Evolutionary conservation across 2,888 invertebrate species (phyloP), one percentile per base, ranked within the genome.

Genomic region (Tetragonula carbonaria): DNA sequence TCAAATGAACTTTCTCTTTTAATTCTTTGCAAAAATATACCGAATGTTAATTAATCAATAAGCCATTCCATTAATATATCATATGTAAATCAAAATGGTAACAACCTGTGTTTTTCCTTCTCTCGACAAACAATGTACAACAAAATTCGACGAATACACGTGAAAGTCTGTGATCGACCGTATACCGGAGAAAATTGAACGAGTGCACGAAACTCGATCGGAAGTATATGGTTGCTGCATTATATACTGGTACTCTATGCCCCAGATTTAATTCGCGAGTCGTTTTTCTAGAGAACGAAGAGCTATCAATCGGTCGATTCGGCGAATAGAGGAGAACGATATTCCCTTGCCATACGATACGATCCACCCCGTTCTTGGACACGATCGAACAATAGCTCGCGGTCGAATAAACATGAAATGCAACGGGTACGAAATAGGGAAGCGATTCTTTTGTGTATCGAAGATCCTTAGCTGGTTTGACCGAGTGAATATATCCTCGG

Each of bases 361-460:
- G 65, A 71, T 59, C 57, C 59, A 28, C 18, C 45, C 23, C 23
- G 45, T 38, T 3, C 74, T 67, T 63, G 28, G 23, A n/a, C 65
- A n/a, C 73, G 75, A 78, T 79, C 88, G 87, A 87, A 86, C 87
- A 89, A 90, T 86, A 82, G 68, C 74, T 78, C 75, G 81, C 75
- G 88, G 87, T 82, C 87, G 87, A 90, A 86, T 87, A 90, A 88
- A 85, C 85, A 84, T 78, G 85, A 83, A 81, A 78, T 79, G 83
- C 85, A 78, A 85, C 87, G 83, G 84, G 28, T 73, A 68, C 79
- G 89, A 88, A 85, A 87, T 87, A 90, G 85, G 85, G 78, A 88
- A 79, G 84, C 90, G 83, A 84, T 87, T 90, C 90, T 87, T 90
- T 89, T 89, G 89, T 89, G 89, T 82, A 86, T 85, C 75, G 67